These are phyloP conservation scores for Bovichtus variegatus DNA, from an alignment of 2,797 vertebrate species.

Conservation along the genomic window DNA sequence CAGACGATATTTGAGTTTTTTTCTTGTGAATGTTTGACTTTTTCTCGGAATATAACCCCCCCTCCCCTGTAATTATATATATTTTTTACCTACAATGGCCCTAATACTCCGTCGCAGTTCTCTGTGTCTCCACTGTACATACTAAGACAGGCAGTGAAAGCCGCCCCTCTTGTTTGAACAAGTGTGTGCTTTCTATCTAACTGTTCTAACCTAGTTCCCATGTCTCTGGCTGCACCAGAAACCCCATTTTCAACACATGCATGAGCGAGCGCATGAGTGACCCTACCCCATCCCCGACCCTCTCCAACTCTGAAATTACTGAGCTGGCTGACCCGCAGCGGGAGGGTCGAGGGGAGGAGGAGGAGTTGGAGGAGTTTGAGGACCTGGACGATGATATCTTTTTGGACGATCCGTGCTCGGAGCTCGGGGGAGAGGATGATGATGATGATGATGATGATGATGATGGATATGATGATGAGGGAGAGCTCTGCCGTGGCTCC, in stretches of 20 bases:
- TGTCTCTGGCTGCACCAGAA: conserved; percentile 98
- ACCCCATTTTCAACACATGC: conserved; percentile 99
- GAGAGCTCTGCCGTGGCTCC: conserved; percentile 84
- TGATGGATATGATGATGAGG: conserved; percentile 84
- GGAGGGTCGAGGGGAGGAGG: conserved; percentile 92
- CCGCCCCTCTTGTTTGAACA: conserved; percentile 73
- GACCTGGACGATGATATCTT: conserved; percentile 93
- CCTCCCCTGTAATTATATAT: too few species aligned
- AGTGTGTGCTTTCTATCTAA: conserved; percentile 88
- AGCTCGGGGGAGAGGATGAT: conserved; percentile 86
- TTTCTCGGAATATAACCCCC: too few species aligned
- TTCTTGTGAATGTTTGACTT: too few species aligned
- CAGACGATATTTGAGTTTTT: too few species aligned
- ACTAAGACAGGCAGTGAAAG: conserved; percentile 8
- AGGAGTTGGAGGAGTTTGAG: conserved; percentile 87
- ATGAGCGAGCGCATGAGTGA: conserved; percentile 99
- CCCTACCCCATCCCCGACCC: conserved; percentile 97
- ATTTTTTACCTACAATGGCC: too few species aligned
- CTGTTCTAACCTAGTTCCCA: conserved; percentile 95
- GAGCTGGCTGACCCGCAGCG: conserved; percentile 95
- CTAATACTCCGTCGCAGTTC: too few species aligned
- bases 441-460: conserved; percentile 76
- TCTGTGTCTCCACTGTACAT: conserved; percentile 17
- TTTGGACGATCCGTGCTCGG: conserved; percentile 91
- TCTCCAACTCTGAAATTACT: conserved; percentile 96